Evolutionary conservation across 2,113 vertebrate genomes (phyloP).

Genomic region (Colaptes auratus): DNA sequence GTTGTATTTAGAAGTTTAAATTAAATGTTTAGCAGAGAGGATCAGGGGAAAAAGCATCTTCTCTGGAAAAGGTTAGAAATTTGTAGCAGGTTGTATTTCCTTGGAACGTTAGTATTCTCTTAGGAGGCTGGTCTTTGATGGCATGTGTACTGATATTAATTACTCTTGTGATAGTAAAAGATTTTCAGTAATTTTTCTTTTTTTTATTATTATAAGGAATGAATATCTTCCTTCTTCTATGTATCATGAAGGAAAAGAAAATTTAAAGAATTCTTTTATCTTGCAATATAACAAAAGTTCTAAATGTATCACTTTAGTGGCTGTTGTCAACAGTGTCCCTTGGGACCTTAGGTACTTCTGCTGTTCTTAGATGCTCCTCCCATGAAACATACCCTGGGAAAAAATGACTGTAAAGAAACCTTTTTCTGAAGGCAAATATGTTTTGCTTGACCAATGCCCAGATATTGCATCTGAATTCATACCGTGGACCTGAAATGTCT

Average conservation of each 20-base stretch:
- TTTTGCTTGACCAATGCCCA: not conserved
- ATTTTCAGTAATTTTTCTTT: not conserved
- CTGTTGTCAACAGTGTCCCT: not conserved
- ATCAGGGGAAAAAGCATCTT: not conserved
- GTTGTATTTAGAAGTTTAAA: constrained; percentile 19
- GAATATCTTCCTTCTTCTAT: not conserved
- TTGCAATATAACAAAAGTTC: not conserved
- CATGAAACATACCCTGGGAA: not conserved
- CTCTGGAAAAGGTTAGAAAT: not conserved
- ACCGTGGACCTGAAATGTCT: not conserved
- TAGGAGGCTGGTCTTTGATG: not conserved
- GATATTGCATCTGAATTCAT: not conserved
- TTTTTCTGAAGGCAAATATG: not conserved
- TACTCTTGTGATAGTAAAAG: not conserved
- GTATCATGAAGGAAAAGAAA: not conserved
- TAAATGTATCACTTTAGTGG: not conserved
- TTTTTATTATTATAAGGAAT: not conserved
- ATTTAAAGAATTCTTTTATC: not conserved
- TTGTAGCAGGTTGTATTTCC: not conserved
- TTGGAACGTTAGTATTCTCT: not conserved
- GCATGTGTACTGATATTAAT: not conserved
- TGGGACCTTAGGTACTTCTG: not conserved
- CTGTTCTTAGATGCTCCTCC: not conserved
- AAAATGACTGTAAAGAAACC: not conserved
- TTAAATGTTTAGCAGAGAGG: not conserved